phyloP scores from a whole-genome alignment of 2,797 vertebrate genomes.

The Buphagus erythrorhynchus region DNA sequence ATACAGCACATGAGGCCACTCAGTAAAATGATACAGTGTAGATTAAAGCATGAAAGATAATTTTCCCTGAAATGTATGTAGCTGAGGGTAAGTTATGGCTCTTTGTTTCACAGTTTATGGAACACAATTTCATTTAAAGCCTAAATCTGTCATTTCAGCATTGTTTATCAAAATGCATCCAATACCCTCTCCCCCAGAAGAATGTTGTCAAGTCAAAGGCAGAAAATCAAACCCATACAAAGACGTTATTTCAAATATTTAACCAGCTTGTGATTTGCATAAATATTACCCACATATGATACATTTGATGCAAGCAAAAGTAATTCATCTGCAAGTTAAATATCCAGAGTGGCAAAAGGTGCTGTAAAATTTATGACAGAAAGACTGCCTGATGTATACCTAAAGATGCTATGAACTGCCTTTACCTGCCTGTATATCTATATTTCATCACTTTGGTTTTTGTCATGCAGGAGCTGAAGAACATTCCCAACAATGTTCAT shows the following conservation, averaged over 20 bases:
- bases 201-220: slow-evolving; percentile 60
- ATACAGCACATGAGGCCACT: slow-evolving; percentile 73
- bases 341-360: neutral
- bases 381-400: neutral
- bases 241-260: slow-evolving; percentile 44
- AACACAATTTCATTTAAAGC: slow-evolving; percentile 80
- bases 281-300: slow-evolving; percentile 40
- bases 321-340: slow-evolving; percentile 58
- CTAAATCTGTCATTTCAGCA: slow-evolving; percentile 77
- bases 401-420: neutral
- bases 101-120: slow-evolving; percentile 81
- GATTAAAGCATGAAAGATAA: slow-evolving; percentile 78
- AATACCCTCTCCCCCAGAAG: slow-evolving; percentile 37
- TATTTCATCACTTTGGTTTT: slow-evolving; percentile 18
- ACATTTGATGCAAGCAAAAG: slow-evolving; percentile 23
- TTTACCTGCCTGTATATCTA: neutral
- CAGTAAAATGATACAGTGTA: slow-evolving; percentile 76
- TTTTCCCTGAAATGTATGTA: slow-evolving; percentile 73
- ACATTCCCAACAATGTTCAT: neutral
- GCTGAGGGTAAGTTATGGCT: slow-evolving; percentile 74
- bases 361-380: slow-evolving; percentile 33
- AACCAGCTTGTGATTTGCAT: slow-evolving; percentile 51
- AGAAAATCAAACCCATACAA: slow-evolving; percentile 66
- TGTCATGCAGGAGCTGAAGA: neutral
- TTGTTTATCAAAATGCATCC: slow-evolving; percentile 79